Base-by-base conservation (phyloP, 1,140 invertebrate species). In the Gonioctena quinquepunctata region DNA sequence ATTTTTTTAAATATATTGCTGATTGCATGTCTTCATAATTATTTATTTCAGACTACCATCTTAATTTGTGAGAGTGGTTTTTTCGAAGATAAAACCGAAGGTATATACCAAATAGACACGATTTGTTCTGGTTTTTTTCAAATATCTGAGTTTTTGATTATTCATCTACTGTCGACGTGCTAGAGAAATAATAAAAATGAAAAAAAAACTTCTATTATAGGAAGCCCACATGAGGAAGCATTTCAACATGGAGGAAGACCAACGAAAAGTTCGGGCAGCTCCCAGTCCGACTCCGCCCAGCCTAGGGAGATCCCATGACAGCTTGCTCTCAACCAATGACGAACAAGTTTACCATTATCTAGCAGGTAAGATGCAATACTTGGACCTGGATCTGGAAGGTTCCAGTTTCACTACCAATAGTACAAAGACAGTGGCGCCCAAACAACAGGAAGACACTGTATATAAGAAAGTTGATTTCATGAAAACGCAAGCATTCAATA, bases 391-490 rank as follows among this genome's bases (percentile, higher is more conserved):
- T 86, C 85, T 90, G 50, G 89, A 90, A 59, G 19, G 33, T 22
- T 50, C 70, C 8, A 71, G 42, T 68, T 63, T 66, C 52, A 13
- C 77, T 57, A 19, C 75, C 61, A 70, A 66, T 69, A 70, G 50
- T 54, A 71, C 67, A 50, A 70, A 63, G 33, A 65, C 57, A 3
- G 16, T 66, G 50, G 67, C 76, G 54, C 49, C 69, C 33, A 68
- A 85, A 13, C 84, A 85, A 49, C 86, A 85, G 70, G 83, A 67
- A 56, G 84, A 84, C 18, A 93, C 92, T 1, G 92, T 94, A 4
- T 96, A 96, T 80, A 95, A 95, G 84, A 93, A 90, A 0, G 93
- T 96, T 0, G 95, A 96, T 83, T 96, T 96, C 85, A 84, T 94
- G 13, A 96, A 96, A 87, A 96, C 95, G 0, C 90, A 95, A 79